phyloP scores from a whole-genome alignment of 2,888 invertebrate species.

The Yponomeuta plumbellus region DNA sequence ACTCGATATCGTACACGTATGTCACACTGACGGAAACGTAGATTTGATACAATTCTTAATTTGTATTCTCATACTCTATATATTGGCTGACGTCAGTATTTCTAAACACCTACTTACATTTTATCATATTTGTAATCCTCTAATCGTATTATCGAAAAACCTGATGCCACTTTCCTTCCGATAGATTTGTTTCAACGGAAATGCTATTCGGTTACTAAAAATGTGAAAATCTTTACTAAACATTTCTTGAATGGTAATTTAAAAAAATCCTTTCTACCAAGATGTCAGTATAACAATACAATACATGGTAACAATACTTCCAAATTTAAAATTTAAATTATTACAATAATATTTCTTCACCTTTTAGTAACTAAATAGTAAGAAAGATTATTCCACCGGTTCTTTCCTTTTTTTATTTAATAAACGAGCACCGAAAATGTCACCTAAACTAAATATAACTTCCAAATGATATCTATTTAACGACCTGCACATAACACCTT shows the following conservation, averaged over 20 bases:
- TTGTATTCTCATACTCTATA: constrained; percentile 40
- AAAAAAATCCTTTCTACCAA: no score
- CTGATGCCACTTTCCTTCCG: background rate
- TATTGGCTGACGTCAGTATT: constrained; percentile 45
- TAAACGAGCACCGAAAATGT: constrained; percentile 31
- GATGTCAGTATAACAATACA: no score
- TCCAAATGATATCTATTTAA: background rate
- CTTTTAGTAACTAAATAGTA: constrained; percentile 11
- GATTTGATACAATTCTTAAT: constrained; percentile 9
- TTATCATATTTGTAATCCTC: background rate
- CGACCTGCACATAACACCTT: background rate
- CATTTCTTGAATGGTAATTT: no score
- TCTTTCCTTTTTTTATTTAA: background rate
- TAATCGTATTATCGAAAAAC: background rate
- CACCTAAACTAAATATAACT: constrained; percentile 20
- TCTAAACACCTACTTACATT: constrained; percentile 10
- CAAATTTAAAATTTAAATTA: no score
- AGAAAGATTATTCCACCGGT: background rate
- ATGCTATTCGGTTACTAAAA: background rate
- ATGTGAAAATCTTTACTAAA: background rate
- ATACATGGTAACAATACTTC: no score
- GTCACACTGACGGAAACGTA: background rate
- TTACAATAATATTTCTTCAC: background rate
- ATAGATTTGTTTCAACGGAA: background rate
- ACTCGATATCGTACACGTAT: background rate